phyloP scores from a whole-genome alignment of 2,113 vertebrate species.

The Strix aluco region DNA sequence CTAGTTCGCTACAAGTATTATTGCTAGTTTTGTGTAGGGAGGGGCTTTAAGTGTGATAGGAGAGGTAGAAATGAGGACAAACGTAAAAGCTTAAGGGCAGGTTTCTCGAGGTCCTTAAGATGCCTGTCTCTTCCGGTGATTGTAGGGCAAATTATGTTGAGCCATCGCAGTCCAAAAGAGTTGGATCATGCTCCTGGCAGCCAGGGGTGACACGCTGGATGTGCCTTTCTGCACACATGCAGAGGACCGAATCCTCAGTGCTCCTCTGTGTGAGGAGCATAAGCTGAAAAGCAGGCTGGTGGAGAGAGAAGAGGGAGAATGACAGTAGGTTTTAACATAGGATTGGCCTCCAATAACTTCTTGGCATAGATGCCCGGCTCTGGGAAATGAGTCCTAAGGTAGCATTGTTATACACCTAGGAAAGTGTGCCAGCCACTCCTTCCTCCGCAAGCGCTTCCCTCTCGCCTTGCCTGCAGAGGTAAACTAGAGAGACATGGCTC shows the following conservation, averaged over 20 bases:
- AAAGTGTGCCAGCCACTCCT: neutral
- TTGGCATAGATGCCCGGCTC: neutral
- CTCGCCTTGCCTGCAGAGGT: neutral
- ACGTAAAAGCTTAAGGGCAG: neutral
- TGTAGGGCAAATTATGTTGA: neutral
- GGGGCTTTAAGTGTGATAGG: neutral
- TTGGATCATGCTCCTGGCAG: neutral
- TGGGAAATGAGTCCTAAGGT: neutral
- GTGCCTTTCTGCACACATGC: fast-evolving
- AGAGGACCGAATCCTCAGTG: neutral
- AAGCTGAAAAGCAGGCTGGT: neutral
- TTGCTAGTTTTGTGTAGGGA: neutral
- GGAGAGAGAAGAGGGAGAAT: neutral
- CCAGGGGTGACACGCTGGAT: neutral
- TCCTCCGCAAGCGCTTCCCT: neutral
- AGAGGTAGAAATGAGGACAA: neutral
- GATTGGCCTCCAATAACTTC: neutral
- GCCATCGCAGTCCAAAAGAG: neutral
- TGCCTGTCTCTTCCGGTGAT: neutral
- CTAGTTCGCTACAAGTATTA: neutral
- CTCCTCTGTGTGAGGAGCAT: neutral
- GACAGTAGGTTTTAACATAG: neutral
- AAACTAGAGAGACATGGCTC: neutral
- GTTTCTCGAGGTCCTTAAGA: neutral
- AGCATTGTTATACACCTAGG: neutral